phyloP scores from a whole-genome alignment of 2,888 invertebrate genomes.

The Sphecodes monilicornis region DNA sequence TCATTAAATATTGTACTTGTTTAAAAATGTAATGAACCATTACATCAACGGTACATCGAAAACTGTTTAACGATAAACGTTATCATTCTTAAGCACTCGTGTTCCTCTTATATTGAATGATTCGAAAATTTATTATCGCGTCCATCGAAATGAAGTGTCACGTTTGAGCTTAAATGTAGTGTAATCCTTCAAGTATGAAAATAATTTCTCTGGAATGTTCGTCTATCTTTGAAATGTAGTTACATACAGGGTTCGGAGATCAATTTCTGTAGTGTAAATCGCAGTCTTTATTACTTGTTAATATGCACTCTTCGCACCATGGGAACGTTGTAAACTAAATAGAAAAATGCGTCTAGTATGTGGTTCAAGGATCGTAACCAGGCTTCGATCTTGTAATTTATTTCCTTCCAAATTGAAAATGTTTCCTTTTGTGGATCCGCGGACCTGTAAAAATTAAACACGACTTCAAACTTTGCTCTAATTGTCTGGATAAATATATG shows the following conservation, averaged over 20 bases:
- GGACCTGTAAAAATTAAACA: not conserved
- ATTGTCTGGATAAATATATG: not conserved
- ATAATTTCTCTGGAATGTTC: constrained; percentile 1
- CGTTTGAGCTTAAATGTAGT: not conserved
- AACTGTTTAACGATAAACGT: not conserved
- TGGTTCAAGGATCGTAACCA: constrained; percentile 85
- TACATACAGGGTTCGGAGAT: not conserved
- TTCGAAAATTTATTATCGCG: not conserved
- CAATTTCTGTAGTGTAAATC: not conserved
- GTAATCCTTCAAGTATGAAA: not conserved
- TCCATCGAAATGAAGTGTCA: not conserved
- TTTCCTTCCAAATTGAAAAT: constrained; percentile 85
- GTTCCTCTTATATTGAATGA: too few species aligned
- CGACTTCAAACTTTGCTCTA: not conserved
- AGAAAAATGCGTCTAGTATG: constrained; percentile 86
- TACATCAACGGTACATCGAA: not conserved
- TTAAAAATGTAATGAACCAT: not conserved
- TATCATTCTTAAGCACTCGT: not conserved
- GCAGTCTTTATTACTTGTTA: constrained; percentile 46
- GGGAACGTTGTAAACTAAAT: constrained; percentile 86
- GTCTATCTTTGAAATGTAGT: not conserved
- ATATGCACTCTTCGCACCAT: constrained; percentile 85
- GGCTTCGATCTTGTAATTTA: constrained; percentile 83
- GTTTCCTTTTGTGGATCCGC: constrained; percentile 71
- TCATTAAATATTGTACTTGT: not conserved